Conservation (phyloP, 2,797 vertebrate genomes). For the Catharus ustulatus region DNA sequence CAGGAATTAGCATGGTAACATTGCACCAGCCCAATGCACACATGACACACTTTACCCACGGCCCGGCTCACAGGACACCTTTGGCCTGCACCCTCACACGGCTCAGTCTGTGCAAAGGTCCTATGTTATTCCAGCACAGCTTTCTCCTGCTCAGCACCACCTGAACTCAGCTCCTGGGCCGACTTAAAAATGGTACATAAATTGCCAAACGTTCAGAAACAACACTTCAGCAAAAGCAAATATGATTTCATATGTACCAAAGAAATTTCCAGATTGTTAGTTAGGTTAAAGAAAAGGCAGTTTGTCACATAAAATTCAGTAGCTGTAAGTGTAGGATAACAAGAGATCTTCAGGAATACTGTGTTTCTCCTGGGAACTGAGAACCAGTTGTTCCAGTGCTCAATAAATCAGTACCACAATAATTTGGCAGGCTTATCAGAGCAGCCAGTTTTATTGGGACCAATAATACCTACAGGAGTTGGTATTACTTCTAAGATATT, state of each 20-base stretch:
- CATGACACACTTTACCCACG: rapidly evolving
- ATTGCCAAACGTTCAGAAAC: background rate
- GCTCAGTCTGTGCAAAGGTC: background rate
- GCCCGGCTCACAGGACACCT: too few species aligned
- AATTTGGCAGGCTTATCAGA: background rate
- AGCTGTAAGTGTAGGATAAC: background rate
- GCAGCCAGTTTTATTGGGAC: background rate
- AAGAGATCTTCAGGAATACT: background rate
- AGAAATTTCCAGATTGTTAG: background rate
- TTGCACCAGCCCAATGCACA: background rate
- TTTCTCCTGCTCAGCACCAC: background rate
- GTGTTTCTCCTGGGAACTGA: background rate
- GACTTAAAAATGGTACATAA: background rate
- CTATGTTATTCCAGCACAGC: background rate
- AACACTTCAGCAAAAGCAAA: background rate
- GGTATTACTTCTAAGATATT: background rate
- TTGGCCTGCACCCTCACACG: background rate
- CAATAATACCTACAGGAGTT: background rate
- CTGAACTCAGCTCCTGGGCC: background rate
- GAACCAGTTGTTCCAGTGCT: background rate
- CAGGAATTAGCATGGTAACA: background rate
- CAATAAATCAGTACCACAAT: background rate
- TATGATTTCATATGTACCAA: background rate
- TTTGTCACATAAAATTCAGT: background rate
- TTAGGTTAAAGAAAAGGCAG: background rate